Conservation (phyloP, 2,888 invertebrate genomes). For the Nasonia oneida region DNA sequence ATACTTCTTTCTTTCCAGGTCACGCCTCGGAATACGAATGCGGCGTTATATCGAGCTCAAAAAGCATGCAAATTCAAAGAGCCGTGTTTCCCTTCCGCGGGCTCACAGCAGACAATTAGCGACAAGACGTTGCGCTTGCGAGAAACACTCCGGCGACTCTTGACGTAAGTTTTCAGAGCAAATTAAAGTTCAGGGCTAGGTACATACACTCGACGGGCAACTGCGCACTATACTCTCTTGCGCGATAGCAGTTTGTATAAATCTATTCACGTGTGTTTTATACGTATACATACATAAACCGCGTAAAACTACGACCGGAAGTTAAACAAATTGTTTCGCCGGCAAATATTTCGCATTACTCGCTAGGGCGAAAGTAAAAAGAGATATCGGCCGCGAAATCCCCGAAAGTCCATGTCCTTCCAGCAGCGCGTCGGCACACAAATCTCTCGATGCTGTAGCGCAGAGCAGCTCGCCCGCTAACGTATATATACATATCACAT, state of each 20-base stretch:
- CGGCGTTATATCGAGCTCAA: neutral
- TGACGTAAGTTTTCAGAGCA: conserved; percentile 33
- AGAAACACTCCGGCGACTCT: neutral
- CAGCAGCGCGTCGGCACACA: neutral
- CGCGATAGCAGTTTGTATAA: neutral
- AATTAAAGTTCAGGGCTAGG: conserved; percentile 30
- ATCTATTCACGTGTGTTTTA: no score
- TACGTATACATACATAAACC: no score
- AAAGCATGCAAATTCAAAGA: conserved; percentile 4
- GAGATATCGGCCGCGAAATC: neutral
- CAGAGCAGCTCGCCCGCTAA: neutral
- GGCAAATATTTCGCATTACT: neutral
- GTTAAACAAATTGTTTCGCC: neutral
- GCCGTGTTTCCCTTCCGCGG: neutral
- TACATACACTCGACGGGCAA: neutral
- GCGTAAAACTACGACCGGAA: neutral
- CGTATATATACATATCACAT: no score
- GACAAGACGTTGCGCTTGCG: conserved; percentile 15
- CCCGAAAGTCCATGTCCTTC: neutral
- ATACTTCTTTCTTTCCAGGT: neutral
- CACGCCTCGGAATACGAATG: no score
- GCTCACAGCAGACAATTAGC: conserved; percentile 38
- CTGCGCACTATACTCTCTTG: neutral
- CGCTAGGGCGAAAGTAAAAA: neutral
- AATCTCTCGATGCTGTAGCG: neutral